Evolutionary conservation across 2,888 invertebrate genomes (phyloP), one percentile per base, ranked within the genome.

Genomic region (Drosophila suboccidentalis): DNA sequence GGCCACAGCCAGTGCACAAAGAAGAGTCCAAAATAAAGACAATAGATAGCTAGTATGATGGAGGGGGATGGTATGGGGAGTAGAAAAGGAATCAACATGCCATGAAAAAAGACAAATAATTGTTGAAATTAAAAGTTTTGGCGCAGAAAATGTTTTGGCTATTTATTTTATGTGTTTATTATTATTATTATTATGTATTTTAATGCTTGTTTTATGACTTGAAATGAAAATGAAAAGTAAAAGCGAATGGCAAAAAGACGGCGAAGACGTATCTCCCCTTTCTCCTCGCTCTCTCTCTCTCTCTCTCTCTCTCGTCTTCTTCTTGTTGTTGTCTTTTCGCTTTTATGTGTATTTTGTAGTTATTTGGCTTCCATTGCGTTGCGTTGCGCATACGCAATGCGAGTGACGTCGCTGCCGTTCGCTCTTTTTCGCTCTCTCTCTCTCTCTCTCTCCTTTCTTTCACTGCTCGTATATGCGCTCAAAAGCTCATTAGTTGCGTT

Each of bases 101-200:
- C 78, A 67, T 75, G 73, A 82, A 44, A 19, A 19, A 19, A 44
- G 71, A 71, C 67, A 71, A 71, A 80, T 76, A 79, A 83, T 78
- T 76, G 71, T 71, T 74, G 74, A 81, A 86, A 86, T 76, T 80
- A 78, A 82, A 79, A 80, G 85, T 67, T 63, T 61, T 62, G 67
- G 63, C 67, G 68, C 54, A 57, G 61, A 64, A 74, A 76, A 62
- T 58, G 60, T 63, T 67, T 43, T 65, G 36, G 46, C 75, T 61
- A 71, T 75, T 75, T 60, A 59, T 54, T 65, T 71, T 6, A 58
- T 63, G 47, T 51, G 47, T 51, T 69, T 61, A 66, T 63, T 63
- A 47, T 75, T 68, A 57, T 72, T 57, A 57, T 72, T 57, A 59
- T 68, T 58, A 66, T 70, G 50, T 47, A 55, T 63, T 60, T 41